Evolutionary conservation across 23 tunicate species (phyloP), one percentile per base, ranked within the genome.

Genomic region (Oikopleura dioica): DNA sequence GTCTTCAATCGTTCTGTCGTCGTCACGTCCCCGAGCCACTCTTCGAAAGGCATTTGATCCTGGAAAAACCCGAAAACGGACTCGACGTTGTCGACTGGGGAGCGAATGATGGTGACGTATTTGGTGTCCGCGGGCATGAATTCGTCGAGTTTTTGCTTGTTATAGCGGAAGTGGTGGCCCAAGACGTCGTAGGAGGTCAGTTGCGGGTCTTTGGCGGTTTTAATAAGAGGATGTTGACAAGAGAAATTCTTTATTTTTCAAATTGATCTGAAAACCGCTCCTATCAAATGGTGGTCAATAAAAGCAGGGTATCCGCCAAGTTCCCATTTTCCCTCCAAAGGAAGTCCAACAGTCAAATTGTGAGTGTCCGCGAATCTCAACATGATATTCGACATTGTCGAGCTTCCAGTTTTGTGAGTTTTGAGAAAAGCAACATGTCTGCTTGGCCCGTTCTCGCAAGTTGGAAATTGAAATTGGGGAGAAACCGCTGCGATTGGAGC

Each of bases 341-440:
- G 99, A 0, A 94, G 75, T 0, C 85, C 99, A 33, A 94, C 99
- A 0, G 95, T 94, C 35, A 94, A 72, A 59, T 94, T 86, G 81
- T 94, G 99, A 2, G 83, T 83, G 77, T 94, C 99, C 58, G 99
- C 99, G 79, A 94, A 94, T 1, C 99, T 81, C 38, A 94, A 78
- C 99, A 94, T 94, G 38, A 94, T 86, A 76, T 94, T 94, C 21
- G 99, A 94, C 99, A 94, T 94, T 30, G 99, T 94, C 1, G 99
- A 94, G 75, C 84, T 79, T 26, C 99, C 99, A 2, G 99, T 94
- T 77, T 94, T 94, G 63, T 94, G 99, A 29, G 99, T 94, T 63
- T 94, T 94, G 78, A 94, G 69, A 75, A 94, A 94, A 5, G 78
- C 99, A 55, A 94, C 99, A 69, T 94, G 86, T 12, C 85, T 86